Conservation (phyloP, 2,113 vertebrate species). For the Petromus typicus region DNA sequence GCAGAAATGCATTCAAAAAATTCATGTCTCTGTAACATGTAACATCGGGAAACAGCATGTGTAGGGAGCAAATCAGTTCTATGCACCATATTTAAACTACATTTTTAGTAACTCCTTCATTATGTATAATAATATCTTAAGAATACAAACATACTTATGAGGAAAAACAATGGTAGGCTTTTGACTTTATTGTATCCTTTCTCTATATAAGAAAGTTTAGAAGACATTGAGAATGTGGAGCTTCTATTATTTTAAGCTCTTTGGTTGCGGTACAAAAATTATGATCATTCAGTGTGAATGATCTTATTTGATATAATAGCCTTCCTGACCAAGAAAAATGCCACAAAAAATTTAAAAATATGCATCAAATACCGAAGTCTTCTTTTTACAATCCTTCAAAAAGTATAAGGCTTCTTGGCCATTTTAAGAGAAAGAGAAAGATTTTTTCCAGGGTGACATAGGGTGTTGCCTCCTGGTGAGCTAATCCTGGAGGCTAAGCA, state of each 20-base stretch:
- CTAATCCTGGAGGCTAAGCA: not conserved
- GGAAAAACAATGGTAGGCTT: not conserved
- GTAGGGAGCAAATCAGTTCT: not conserved
- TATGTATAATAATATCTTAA: not conserved
- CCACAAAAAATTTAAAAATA: not conserved
- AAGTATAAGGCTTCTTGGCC: not conserved
- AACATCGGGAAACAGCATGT: not conserved
- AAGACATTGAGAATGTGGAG: not conserved
- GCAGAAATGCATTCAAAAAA: conserved; percentile 32
- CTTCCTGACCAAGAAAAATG: not conserved
- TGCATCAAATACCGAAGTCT: not conserved
- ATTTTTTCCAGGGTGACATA: not conserved
- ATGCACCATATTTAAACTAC: not conserved
- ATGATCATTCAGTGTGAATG: not conserved
- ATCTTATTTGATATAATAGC: not conserved
- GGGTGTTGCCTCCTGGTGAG: not conserved
- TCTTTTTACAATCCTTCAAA: not conserved
- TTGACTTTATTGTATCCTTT: not conserved
- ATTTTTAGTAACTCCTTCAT: conserved; percentile 32
- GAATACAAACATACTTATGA: not conserved
- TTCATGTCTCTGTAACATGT: not conserved
- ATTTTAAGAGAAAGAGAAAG: not conserved
- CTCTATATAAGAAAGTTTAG: not conserved
- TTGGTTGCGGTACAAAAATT: not conserved
- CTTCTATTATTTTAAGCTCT: not conserved